These are phyloP conservation scores for Ischnura elegans DNA, from an alignment of 2,888 invertebrate species.

Conservation along the genomic window DNA sequence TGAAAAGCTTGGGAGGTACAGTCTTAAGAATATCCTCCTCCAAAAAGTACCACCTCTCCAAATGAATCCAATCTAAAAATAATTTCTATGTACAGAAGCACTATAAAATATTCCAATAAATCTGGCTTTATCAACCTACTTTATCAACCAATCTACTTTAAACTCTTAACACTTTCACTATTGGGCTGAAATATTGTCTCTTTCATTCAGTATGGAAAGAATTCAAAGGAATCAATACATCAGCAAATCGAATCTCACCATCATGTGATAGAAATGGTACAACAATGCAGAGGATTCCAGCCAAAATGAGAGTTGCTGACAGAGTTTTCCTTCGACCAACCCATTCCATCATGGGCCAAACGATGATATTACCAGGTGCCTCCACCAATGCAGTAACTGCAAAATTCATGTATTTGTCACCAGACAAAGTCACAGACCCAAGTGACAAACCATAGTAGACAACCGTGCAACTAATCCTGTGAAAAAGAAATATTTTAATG, in stretches of 20 bases:
- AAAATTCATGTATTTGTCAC: constrained; percentile 89
- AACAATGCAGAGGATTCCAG: constrained; percentile 72
- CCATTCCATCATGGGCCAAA: constrained; percentile 83
- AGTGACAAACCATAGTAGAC: constrained; percentile 90
- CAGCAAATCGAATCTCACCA: not conserved
- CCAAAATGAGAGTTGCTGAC: constrained; percentile 71
- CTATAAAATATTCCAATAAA: too few species aligned
- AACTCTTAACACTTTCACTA: too few species aligned
- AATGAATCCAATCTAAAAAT: too few species aligned
- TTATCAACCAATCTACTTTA: too few species aligned
- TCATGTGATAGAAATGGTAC: constrained; percentile 73
- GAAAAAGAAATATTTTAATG: not conserved
- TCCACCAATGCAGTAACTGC: constrained; percentile 85
- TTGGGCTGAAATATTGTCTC: too few species aligned
- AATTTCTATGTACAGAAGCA: too few species aligned
- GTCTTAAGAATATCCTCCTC: too few species aligned
- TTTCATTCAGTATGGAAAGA: too few species aligned
- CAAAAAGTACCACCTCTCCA: too few species aligned
- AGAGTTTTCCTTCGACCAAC: constrained; percentile 77
- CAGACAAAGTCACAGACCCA: constrained; percentile 87
- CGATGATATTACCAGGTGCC: constrained; percentile 86
- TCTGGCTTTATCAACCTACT: too few species aligned
- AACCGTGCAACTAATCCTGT: constrained; percentile 85
- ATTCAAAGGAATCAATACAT: too few species aligned
- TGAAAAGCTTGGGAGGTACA: too few species aligned